phyloP scores from a whole-genome alignment of 92 coral and sea anemone genomes.

The Nematostella vectensis region DNA sequence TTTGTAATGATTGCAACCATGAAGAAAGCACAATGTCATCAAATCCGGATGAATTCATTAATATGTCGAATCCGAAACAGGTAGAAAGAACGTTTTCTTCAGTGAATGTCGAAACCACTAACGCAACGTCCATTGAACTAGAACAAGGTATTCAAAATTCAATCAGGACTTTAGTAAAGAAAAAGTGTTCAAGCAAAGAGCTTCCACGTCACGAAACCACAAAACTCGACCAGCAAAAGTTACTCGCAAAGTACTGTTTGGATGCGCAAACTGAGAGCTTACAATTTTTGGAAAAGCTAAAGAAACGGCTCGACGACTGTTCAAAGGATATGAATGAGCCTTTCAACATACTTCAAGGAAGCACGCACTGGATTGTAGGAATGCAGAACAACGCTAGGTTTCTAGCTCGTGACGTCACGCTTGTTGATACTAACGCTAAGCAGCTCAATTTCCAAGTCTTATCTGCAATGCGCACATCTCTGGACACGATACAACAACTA shows the following conservation, averaged over 20 bases:
- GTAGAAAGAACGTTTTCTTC: no score
- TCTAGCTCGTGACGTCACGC: slow-evolving; percentile 61
- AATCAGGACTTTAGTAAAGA: no score
- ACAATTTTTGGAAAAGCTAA: not conserved
- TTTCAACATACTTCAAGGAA: not conserved
- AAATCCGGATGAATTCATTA: no score
- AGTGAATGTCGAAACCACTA: no score
- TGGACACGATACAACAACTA: slow-evolving; percentile 40
- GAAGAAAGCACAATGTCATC: no score
- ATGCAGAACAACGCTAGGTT: slow-evolving; percentile 52
- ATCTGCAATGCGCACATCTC: slow-evolving; percentile 40
- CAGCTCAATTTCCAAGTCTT: slow-evolving; percentile 21
- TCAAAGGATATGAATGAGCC: not conserved
- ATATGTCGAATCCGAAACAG: no score
- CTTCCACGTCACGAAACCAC: no score
- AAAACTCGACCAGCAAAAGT: no score
- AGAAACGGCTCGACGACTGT: not conserved
- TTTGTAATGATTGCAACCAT: no score
- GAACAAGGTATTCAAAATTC: no score
- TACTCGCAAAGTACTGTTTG: not conserved
- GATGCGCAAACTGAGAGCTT: not conserved
- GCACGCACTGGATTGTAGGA: slow-evolving; percentile 24
- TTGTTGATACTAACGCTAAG: slow-evolving; percentile 30
- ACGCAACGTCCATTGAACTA: no score
- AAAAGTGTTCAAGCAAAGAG: no score